Conservation (phyloP, 2,113 vertebrate genomes). For the Coturnix japonica region DNA sequence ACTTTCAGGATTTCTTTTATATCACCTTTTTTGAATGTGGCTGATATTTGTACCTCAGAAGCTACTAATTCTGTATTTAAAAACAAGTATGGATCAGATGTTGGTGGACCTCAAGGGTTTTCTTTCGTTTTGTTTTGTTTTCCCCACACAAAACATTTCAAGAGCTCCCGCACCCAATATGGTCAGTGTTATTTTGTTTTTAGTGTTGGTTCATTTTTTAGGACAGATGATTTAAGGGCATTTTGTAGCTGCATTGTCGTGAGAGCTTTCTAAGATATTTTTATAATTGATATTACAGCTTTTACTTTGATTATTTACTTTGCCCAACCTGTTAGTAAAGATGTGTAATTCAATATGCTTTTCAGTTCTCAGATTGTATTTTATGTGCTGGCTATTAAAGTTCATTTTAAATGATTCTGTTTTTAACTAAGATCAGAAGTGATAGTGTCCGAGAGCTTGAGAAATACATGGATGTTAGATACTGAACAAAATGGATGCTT, state of each 20-base stretch:
- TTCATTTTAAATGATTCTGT: not conserved
- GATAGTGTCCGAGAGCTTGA: not conserved
- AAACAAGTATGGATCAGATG: not conserved
- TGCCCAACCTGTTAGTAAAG: not conserved
- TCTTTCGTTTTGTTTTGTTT: not conserved
- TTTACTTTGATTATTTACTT: not conserved
- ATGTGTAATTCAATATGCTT: not conserved
- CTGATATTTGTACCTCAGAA: not conserved
- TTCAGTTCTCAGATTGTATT: not conserved
- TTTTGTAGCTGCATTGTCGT: not conserved
- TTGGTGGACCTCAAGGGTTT: not conserved
- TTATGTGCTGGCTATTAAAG: not conserved
- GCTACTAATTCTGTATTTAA: not conserved
- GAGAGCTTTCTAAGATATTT: not conserved
- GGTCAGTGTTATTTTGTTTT: not conserved
- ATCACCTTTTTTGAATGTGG: not conserved
- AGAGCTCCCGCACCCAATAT: not conserved
- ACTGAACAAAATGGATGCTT: slow-evolving; percentile 19
- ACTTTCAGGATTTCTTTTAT: not conserved
- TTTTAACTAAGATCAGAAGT: slow-evolving; percentile 13
- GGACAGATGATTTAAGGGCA: not conserved
- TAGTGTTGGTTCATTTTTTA: not conserved
- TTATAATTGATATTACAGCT: not conserved
- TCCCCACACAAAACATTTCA: not conserved
- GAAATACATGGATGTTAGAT: not conserved